A percentile compares a stretch with the other conserved stretches of the same genome.
These are phyloP conservation scores for Psilanteris sp. DNA, from an alignment of 1,140 invertebrate species.

Conservation along the genomic window DNA sequence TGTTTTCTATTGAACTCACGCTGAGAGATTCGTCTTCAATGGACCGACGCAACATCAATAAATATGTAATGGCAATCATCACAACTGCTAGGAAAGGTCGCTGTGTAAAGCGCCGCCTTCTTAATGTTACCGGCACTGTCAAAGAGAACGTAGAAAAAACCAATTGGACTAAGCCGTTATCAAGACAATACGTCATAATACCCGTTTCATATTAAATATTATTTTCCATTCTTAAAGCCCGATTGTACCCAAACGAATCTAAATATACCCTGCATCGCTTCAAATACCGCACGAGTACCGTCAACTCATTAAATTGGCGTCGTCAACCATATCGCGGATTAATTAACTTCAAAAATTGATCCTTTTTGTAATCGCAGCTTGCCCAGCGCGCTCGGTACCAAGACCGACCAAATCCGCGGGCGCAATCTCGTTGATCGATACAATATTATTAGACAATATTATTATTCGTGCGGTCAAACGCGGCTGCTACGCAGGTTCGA, in stretches of 20 bases:
- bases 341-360: too few species aligned
- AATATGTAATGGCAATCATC: slow-evolving; percentile 60
- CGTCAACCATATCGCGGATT: too few species aligned
- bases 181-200: slow-evolving; percentile 40
- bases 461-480: too few species aligned
- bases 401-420: too few species aligned
- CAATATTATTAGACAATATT: too few species aligned
- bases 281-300: not conserved
- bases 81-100: slow-evolving; percentile 57
- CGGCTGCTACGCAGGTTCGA: too few species aligned
- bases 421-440: too few species aligned
- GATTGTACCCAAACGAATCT: slow-evolving; percentile 4
- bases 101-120: slow-evolving; percentile 56
- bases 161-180: slow-evolving; percentile 36
- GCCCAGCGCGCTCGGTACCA: too few species aligned
- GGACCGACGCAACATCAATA: slow-evolving; percentile 60
- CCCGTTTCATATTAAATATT: slow-evolving; percentile 38
- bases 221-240: slow-evolving; percentile 10
- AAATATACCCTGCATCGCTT: not conserved
- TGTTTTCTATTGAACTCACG: slow-evolving; percentile 76
- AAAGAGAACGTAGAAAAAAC: slow-evolving; percentile 51
- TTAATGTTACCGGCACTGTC: slow-evolving; percentile 52
- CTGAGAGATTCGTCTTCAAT: slow-evolving; percentile 63
- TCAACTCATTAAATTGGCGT: too few species aligned
- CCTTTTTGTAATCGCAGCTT: too few species aligned